Conservation (phyloP, 2,888 invertebrate genomes). For the Melieria picta region DNA sequence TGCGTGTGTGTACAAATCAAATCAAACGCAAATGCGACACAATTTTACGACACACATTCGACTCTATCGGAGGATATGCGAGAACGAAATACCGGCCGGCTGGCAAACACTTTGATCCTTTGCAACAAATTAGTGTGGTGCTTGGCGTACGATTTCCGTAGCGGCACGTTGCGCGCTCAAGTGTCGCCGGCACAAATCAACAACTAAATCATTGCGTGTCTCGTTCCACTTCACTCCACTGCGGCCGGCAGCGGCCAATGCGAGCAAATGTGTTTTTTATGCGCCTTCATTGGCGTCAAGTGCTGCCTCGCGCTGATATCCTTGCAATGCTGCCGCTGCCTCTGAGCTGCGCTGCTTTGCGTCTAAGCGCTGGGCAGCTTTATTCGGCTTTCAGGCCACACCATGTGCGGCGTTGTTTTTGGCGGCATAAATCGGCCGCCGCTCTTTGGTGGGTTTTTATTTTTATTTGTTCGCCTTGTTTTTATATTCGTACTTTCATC, state of each 20-base stretch:
- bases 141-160: not conserved
- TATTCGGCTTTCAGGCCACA: too few species aligned
- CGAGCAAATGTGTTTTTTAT: not conserved
- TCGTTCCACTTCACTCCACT: not conserved
- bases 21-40: conserved; percentile 4
- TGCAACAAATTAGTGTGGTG: conserved; percentile 29
- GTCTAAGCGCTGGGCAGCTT: not conserved
- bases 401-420: too few species aligned
- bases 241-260: not conserved
- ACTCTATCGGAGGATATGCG: not conserved
- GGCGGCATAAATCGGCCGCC: too few species aligned
- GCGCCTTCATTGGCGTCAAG: not conserved
- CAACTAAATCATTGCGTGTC: not conserved
- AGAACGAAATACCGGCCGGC: not conserved
- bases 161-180: not conserved
- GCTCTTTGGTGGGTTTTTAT: too few species aligned
- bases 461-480: too few species aligned
- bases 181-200: not conserved
- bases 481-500: not conserved
- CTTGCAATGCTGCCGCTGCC: not conserved
- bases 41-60: conserved; percentile 4
- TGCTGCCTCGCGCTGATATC: not conserved
- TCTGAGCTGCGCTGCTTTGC: not conserved
- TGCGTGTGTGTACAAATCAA: not conserved
- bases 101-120: conserved; percentile 20